A percentile compares a stretch with the other conserved stretches of the same genome.
These are phyloP conservation scores for Solenodon paradoxus DNA, from an alignment of 2,113 vertebrate species.

Conservation along the genomic window DNA sequence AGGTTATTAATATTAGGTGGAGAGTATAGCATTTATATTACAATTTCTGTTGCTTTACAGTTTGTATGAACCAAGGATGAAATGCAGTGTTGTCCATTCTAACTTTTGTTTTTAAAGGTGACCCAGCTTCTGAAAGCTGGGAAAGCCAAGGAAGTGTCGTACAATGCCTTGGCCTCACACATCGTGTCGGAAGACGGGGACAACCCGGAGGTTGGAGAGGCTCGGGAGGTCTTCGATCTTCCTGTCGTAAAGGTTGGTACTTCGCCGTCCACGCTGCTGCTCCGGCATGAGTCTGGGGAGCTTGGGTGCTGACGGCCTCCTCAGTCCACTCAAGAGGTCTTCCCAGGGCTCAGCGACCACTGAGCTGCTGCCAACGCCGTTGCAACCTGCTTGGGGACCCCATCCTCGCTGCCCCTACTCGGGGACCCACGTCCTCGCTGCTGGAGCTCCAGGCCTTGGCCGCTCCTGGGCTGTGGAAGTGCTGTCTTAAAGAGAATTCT, in stretches of 20 bases:
- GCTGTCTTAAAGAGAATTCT: background rate
- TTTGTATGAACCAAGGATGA: background rate
- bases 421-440: no score
- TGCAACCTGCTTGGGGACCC: no score
- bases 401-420: no score
- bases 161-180: conserved; percentile 96
- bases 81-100: background rate
- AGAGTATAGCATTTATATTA: background rate
- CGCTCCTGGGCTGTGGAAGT: no score
- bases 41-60: background rate
- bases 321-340: no score
- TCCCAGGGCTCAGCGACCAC: no score
- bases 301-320: no score
- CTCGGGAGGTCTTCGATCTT: conserved; percentile 96
- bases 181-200: conserved; percentile 98
- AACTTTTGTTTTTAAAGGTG: conserved; percentile 83
- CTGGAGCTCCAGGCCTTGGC: no score
- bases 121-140: conserved; percentile 94
- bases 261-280: no score
- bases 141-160: conserved; percentile 97
- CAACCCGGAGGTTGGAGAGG: conserved; percentile 96
- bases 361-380: no score
- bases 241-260: conserved; percentile 95
- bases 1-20: background rate
- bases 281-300: background rate